Conservation (phyloP, 2,113 vertebrate species). For the Lethenteron reissneri region DNA sequence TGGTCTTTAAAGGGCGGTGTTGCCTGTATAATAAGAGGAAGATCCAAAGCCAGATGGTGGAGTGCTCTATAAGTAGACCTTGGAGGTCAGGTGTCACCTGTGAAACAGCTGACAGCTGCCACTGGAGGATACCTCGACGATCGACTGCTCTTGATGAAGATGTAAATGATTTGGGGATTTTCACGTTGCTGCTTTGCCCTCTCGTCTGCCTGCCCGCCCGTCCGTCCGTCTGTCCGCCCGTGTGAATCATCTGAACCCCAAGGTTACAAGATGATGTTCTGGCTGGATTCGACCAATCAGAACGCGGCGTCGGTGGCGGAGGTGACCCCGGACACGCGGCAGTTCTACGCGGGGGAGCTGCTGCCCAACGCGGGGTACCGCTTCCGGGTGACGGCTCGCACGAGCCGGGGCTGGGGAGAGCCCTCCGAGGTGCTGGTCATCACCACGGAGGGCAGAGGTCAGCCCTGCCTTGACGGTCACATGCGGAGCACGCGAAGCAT, state of each 20-base stretch:
- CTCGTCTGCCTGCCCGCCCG: background rate
- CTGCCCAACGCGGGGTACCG: constrained; percentile 5
- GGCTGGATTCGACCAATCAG: background rate
- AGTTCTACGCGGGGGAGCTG: constrained; percentile 2
- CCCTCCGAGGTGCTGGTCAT: background rate
- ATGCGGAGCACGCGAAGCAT: too few relatives aligned
- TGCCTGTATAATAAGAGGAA: too few relatives aligned
- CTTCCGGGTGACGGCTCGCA: constrained; percentile 5
- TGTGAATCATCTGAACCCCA: background rate
- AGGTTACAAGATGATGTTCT: background rate
- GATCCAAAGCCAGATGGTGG: too few relatives aligned
- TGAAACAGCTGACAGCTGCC: too few relatives aligned
- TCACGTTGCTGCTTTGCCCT: too few relatives aligned
- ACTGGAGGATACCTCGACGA: too few relatives aligned
- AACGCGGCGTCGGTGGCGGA: background rate
- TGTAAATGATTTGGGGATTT: too few relatives aligned
- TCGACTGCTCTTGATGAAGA: too few relatives aligned
- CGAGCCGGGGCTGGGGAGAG: constrained; percentile 4
- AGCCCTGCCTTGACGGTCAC: background rate
- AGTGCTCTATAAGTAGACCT: too few relatives aligned
- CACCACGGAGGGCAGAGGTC: constrained; percentile 2
- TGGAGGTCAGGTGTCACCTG: too few relatives aligned
- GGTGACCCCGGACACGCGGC: background rate
- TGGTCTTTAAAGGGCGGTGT: too few relatives aligned
- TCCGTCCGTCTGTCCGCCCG: background rate